Base-by-base conservation (phyloP, 1,140 invertebrate species). In the Uloborus diversus region DNA sequence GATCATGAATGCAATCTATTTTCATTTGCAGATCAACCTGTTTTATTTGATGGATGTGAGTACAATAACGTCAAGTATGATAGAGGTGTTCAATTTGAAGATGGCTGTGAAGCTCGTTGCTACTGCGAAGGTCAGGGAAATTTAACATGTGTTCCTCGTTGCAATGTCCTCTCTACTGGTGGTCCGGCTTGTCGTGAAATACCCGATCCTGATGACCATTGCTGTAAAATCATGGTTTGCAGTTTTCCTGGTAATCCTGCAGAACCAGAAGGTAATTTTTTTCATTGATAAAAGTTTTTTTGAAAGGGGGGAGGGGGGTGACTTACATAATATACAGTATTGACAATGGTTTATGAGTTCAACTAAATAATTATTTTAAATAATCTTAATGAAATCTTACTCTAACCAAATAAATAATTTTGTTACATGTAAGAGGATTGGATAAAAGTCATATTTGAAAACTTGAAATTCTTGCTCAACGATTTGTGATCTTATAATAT, bases 161-260 rank as follows among this genome's bases (percentile, higher is more conserved):
- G 84, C 75, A 75, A 62, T 25, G 27, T 79, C 0, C 57, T 70
- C 13, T 49, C 33, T 17, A 17, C 35, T 0, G 73, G 70, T 20
- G 71, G 80, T 11, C 51, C 81, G 13, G 33, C 81, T 14, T 85
- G 84, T 49, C 32, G 32, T 1, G 76, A 83, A 57, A 42, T 81
- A 2, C 68, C 71, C 9, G 84, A 84, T 42, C 85, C 86, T 2
- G 73, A 83, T n/a, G 86, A 86, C 69, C 64, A 82, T n/a, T 88
- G 87, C 81, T 88, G 87, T 66, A 86, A 85, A 70, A 85, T 87
- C 64, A 83, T 85, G 25, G 81, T 85, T 11, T 88, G 87, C 76
- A 84, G 86, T 42, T 56, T 71, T 64, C 79, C 84, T 65, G 80
- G 82, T 30, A 20, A 49, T 20, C 49, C 62, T n/a, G 64, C 59